These are phyloP conservation scores for Sycophila texana DNA, from an alignment of 2,888 invertebrate genomes.

Conservation along the genomic window DNA sequence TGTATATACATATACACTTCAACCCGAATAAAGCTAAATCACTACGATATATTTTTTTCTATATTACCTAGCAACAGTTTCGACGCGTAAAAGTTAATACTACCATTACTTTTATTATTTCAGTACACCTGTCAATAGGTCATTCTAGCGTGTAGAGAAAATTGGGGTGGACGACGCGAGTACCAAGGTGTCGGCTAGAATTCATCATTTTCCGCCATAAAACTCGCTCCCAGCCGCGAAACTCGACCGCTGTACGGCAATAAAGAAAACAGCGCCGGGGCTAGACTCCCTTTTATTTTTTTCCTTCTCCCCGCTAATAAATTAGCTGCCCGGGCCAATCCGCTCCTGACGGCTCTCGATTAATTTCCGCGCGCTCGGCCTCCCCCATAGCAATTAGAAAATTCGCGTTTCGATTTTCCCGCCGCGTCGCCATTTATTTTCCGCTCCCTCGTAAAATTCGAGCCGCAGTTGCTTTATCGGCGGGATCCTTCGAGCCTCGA, in stretches of 20 bases:
- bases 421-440: conserved; percentile 34
- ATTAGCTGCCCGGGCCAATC: conserved; percentile 25
- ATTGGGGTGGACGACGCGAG: neutral
- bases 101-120: no score
- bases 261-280: neutral
- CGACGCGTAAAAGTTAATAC: no score
- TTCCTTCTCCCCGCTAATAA: conserved; percentile 17
- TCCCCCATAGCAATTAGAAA: conserved; percentile 29
- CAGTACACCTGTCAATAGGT: no score
- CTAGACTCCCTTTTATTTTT: neutral
- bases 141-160: neutral
- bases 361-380: conserved; percentile 7
- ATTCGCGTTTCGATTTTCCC: conserved; percentile 36
- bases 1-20: no score
- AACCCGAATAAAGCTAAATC: no score
- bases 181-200: neutral
- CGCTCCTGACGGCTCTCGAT: conserved; percentile 11
- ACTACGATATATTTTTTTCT: no score
- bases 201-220: conserved; percentile 5
- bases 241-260: neutral
- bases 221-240: neutral
- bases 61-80: no score
- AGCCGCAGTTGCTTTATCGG: conserved; percentile 45
- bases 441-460: conserved; percentile 43
- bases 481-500: neutral